Conservation (phyloP, 2,797 vertebrate genomes). For the Choloepus didactylus region DNA sequence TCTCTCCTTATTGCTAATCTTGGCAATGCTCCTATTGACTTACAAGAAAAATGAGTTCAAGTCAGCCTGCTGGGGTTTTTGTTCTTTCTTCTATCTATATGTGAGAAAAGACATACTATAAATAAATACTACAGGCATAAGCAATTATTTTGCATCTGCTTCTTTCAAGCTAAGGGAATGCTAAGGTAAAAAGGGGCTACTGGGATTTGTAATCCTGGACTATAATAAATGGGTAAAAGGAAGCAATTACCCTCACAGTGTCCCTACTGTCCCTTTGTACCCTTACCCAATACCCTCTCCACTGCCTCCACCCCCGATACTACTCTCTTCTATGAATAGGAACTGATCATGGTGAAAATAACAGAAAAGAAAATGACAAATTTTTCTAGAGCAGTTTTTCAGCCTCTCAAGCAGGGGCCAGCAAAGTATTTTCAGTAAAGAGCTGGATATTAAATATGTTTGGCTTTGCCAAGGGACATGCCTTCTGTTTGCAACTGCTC, state of each 20-base stretch:
- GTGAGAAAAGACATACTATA: constrained; percentile 51
- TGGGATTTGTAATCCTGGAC: not conserved
- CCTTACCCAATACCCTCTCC: fast-evolving
- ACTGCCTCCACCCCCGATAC: not conserved
- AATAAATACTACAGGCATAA: constrained; percentile 1
- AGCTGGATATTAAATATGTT: not conserved
- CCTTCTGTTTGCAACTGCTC: not conserved
- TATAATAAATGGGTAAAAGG: not conserved
- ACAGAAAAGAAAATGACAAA: not conserved
- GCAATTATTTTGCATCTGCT: constrained; percentile 38
- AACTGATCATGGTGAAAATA: not conserved
- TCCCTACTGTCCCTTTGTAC: not conserved
- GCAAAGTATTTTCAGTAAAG: not conserved
- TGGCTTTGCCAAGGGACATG: not conserved
- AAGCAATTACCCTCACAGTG: not conserved
- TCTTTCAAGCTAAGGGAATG: not conserved
- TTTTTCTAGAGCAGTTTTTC: not conserved
- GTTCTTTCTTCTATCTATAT: constrained; percentile 72
- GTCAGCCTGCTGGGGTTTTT: constrained; percentile 71
- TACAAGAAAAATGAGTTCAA: constrained; percentile 72
- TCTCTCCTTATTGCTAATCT: constrained; percentile 59
- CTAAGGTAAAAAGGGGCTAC: not conserved
- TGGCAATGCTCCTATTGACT: constrained; percentile 72
- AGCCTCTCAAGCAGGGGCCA: not conserved
- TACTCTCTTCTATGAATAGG: not conserved